Conservation (phyloP, 2,113 vertebrate genomes). For the Strigops habroptila region DNA sequence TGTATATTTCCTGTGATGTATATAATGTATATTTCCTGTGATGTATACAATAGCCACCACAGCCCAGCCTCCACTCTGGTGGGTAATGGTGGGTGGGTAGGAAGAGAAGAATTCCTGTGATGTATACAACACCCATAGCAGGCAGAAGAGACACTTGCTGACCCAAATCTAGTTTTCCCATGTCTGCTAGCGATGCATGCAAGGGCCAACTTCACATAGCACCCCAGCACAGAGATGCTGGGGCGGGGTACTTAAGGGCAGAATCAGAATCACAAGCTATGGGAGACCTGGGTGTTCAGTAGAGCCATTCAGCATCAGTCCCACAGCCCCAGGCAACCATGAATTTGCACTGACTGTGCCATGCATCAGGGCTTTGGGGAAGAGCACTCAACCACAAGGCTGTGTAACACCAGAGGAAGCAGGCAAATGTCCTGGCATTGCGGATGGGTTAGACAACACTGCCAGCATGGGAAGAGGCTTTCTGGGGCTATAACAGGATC, state of each 20-base stretch:
- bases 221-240: fast-evolving
- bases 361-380: neutral
- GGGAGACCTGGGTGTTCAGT: neutral
- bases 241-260: neutral
- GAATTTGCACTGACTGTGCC: neutral
- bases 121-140: neutral
- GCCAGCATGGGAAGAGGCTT: neutral
- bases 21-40: too few species aligned
- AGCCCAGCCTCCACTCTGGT: neutral
- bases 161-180: neutral
- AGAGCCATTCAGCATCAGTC: neutral
- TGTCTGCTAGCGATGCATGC: neutral
- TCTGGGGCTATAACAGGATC: neutral
- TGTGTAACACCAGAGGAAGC: neutral
- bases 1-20: too few species aligned
- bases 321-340: neutral
- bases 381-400: neutral
- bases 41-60: neutral
- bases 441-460: neutral
- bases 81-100: neutral
- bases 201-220: neutral
- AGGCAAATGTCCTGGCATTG: neutral
- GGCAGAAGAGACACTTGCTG: neutral
- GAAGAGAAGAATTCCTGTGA: neutral
- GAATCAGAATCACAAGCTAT: neutral